Base-by-base conservation (phyloP, 2,888 invertebrate genomes). In the Onthophagus sagittarius region DNA sequence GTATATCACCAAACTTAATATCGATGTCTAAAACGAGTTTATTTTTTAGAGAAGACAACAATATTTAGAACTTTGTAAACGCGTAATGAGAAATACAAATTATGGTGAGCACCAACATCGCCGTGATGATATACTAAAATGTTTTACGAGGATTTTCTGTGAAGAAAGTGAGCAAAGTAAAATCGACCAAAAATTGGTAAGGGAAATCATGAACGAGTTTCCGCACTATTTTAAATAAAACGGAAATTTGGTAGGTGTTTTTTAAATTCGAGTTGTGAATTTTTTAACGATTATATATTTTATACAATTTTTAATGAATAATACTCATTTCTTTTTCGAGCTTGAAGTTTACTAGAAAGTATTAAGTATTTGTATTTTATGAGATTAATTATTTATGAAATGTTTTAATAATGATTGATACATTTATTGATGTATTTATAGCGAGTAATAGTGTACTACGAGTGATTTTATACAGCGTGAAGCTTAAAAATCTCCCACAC, bases 91-190 rank as follows among this genome's bases (percentile, higher is more conserved):
- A 62, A 94, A 94, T 81, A 92, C 95, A 0, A 92, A 92, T 79
- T 96, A 95, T 82, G 89, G 89, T 1, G 91, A 94, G 39, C 94
- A 95, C 83, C 87, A 90, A 75, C 95, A 96, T 84, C 90, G 95
- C 11, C 89, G 91, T 71, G 93, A 94, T 75, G 95, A 96, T 84
- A 87, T 96, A 69, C 88, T 93, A 76, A 93, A 94, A 81, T 94
- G 95, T 82, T 95, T 95, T 83, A 94, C 94, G 33, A 88, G 94
- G 70, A 95, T 96, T 83, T 93, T 95, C 85, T 93, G 94, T 83
- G 95, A 95, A 83, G 95, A 95, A 82, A 89, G 90, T 2, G 90
- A 91, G 31, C 87, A 89, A 79, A 94, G 94, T 82, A 89, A 90
- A 76, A 88, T 88, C 15, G 95, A 95, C 86, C 94, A 95, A 81